phyloP scores from a whole-genome alignment of 2,888 invertebrate species.

The Galerucella calmariensis region DNA sequence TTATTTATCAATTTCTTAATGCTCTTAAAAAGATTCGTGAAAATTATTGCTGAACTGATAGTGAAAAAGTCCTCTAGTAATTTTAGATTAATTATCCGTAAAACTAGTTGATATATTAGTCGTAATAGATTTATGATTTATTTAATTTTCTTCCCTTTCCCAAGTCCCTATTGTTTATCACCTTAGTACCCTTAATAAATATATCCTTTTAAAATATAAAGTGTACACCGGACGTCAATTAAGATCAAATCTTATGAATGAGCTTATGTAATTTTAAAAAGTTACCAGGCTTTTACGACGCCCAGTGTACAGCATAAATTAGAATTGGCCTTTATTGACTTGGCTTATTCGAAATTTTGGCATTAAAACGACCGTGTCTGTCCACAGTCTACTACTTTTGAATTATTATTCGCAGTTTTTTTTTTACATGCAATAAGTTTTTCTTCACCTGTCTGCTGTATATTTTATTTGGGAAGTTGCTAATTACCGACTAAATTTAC shows the following conservation, averaged over 20 bases:
- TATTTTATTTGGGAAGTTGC: background rate
- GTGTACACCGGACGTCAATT: no score
- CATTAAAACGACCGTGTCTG: background rate
- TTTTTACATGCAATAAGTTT: background rate
- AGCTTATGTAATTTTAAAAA: background rate
- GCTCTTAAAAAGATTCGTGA: no score
- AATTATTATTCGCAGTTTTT: conserved; percentile 1
- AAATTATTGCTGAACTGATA: no score
- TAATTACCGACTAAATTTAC: conserved; percentile 12
- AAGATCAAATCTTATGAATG: background rate
- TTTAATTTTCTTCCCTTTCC: background rate
- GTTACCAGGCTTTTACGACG: no score
- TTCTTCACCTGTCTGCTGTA: conserved; percentile 8
- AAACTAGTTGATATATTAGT: background rate
- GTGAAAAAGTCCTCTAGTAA: no score
- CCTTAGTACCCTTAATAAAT: background rate
- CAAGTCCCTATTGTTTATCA: background rate
- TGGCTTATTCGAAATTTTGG: background rate
- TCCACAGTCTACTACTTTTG: conserved; percentile 1
- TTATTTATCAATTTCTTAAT: no score
- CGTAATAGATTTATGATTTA: background rate
- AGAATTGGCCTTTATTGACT: background rate
- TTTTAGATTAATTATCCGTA: background rate
- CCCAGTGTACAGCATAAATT: background rate
- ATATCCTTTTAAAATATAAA: no score